Base-by-base conservation (phyloP, 2,113 vertebrate genomes). In the Pongo abelii region DNA sequence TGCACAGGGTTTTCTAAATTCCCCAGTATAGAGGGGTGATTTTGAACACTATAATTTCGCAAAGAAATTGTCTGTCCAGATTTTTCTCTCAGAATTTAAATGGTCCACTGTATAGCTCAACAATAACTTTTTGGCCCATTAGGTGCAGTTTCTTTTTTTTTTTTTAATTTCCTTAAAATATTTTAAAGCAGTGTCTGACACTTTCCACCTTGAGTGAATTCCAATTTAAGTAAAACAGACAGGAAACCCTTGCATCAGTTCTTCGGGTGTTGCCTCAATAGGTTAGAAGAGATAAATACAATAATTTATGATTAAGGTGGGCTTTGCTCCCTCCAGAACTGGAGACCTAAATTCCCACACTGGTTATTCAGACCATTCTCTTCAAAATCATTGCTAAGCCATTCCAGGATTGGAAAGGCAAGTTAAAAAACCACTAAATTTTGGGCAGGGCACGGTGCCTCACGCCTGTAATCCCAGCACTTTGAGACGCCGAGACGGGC, bases 381-480 rank as follows among this genome's bases (percentile, higher is more conserved):
- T 85, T 85, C 40, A 67, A 46, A 17, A 59, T 9, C 35, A 32
- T 22, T 46, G 4, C 22, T n/a, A 6, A 46, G 11, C 55, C 11
- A 27, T 32, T 25, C 35, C 20, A 23, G 23, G 16, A 8, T 20
- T 38, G 7, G 69, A 4, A 64, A 12, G 3, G 55, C 23, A 93
- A 64, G 11, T 38, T 40, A 30, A 93, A 61, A 50, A 35, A 75
- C 2, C 22, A 40, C 43, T 30, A 61, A 61, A 30, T 5, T 48
- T 84, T 48, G 52, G 5, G 1, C 17, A 5, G 5, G 17, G 16
- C 5, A 1, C 5, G 5, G 52, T 52, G 16, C 5, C 52, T 52
- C 52, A 52, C 16, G 17, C 52, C 52, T 52, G 16, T 18, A 52
- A 52, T 52, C 17, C 17, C 52, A 52, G 52, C 52, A 52, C 52